Base-by-base conservation (phyloP, 2,888 invertebrate species). In the Amiota minor region DNA sequence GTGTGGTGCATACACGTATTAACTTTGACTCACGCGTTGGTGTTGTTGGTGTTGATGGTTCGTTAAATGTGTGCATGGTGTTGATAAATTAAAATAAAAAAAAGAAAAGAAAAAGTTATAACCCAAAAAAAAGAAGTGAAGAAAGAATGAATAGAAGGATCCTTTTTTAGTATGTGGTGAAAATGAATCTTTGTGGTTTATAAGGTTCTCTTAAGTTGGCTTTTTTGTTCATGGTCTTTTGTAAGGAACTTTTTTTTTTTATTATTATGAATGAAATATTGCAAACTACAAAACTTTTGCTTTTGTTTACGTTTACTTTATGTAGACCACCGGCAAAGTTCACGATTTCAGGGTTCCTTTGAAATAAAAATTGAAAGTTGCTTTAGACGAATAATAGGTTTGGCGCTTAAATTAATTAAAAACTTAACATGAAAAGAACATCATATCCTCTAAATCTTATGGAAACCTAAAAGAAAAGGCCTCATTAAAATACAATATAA, bases 301-400 rank as follows among this genome's bases (percentile, higher is more conserved):
- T 10, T 61, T 23, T 35, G 35, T 3, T 35, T 35, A 23, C 59
- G 20, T 18, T 59, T 59, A n/a, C 23, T 18, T 35, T 4, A 12
- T 14, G 62, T 62, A 35, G 62, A 62, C 62, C 62, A 62, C 62
- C 62, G n/a, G 62, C 62, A 62, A 62, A 18, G 62, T 35, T 50
- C n/a, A n/a, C 12, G n/a, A 50, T 50, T 50, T 10, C 0, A n/a
- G 12, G 3, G 53, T 9, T 50, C 4, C 50, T 2, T 50, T 11
- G 1, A 11, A 14, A n/a, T 3, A 2, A n/a, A 14, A n/a, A n/a
- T 50, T 50, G 6, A n/a, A n/a, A 14, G 11, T 50, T 50, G 50
- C 12, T 50, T 50, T 50, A 3, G 35, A 35, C 6, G 6, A 35
- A 35, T 35, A 23, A 23, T 23, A n/a, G 53, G 12, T 50, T 50